Percentiles rank a stretch among this genome's conserved stretches.
Evolutionary conservation across 2,888 invertebrate genomes (phyloP).

Genomic region (Aporophyla lueneburgensis): DNA sequence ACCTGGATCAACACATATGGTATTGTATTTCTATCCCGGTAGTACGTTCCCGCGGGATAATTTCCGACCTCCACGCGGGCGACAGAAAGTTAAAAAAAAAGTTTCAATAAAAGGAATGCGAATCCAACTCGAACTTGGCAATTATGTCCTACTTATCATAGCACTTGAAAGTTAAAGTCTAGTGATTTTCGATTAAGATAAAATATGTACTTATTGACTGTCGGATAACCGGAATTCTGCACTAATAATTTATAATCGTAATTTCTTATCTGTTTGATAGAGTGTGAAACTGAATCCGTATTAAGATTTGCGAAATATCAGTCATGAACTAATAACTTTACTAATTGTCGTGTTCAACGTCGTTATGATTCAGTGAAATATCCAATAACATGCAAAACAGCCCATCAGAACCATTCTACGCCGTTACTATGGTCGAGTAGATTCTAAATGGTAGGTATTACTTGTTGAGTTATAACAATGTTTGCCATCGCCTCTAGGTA

Average conservation of each 20-base stretch:
- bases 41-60: too few relatives aligned
- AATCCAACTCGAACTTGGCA: too few relatives aligned
- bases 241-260: slow-evolving; percentile 6
- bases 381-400: slow-evolving; percentile 21
- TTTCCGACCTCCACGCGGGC: too few relatives aligned
- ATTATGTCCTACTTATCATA: neutral
- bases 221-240: slow-evolving; percentile 8
- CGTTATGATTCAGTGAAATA: slow-evolving; percentile 12
- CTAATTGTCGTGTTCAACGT: slow-evolving; percentile 8
- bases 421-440: slow-evolving; percentile 5
- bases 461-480: slow-evolving; percentile 1
- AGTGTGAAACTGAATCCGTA: neutral
- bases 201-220: neutral
- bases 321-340: slow-evolving; percentile 1
- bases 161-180: neutral
- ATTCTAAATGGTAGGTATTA: slow-evolving; percentile 1
- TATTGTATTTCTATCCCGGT: too few relatives aligned
- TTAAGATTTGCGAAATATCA: slow-evolving; percentile 30
- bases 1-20: too few relatives aligned
- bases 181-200: neutral
- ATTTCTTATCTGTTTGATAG: slow-evolving; percentile 26
- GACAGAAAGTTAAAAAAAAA: too few relatives aligned
- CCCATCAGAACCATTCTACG: neutral
- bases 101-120: too few relatives aligned
- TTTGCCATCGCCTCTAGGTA: neutral